Evolutionary conservation across 1,140 invertebrate species (phyloP).

Genomic region (Mizuhopecten yessoensis): DNA sequence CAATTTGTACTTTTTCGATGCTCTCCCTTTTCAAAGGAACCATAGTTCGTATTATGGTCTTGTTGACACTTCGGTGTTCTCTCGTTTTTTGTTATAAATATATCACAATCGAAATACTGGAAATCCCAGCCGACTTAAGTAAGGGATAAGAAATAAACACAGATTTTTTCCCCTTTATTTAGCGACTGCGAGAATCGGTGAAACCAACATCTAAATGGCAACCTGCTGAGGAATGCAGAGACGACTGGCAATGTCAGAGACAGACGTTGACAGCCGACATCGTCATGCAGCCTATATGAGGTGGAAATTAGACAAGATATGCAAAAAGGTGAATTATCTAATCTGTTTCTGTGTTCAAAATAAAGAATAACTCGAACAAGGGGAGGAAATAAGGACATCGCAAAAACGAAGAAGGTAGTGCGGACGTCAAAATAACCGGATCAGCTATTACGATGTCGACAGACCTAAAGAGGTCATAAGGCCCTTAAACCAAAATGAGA

Average conservation of each 20-base stretch:
- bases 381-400: neutral
- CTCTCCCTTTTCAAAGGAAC: no score
- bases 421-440: neutral
- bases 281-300: constrained; percentile 19
- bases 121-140: no score
- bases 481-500: neutral
- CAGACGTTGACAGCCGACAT: neutral
- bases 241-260: neutral
- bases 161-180: neutral
- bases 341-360: neutral
- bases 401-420: no score
- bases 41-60: no score
- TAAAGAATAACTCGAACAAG: neutral
- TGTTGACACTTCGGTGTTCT: no score
- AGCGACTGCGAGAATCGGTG: neutral
- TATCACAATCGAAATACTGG: no score
- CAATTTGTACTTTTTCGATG: no score
- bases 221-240: neutral
- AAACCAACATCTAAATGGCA: neutral
- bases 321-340: neutral
- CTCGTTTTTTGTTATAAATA: no score
- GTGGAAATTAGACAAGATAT: neutral
- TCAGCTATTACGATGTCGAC: neutral
- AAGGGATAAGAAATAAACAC: no score
- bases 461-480: no score